Base-by-base conservation (phyloP, 1,140 invertebrate genomes). In the Penaeus japonicus region DNA sequence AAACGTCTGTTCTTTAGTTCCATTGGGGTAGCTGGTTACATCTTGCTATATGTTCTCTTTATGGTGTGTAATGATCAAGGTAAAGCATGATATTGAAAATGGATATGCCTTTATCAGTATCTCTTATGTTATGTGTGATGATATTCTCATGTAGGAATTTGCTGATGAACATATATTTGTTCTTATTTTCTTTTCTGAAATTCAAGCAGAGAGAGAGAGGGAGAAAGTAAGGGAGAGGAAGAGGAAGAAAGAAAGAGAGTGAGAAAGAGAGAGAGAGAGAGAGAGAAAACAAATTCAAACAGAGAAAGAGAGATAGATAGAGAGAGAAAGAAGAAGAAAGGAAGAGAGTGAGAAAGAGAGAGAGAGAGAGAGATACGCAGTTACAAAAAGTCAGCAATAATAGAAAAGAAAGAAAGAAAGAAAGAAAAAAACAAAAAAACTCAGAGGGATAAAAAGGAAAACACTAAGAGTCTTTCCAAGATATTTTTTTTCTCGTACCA, bases 261-360 rank as follows among this genome's bases (percentile, higher is more conserved):
- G 55, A 83, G 80, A 83, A 20, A 79, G 77, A 79, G 77, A 79
- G 77, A 79, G 77, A 79, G 77, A 79, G 54, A 81, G 15, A 81
- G 5, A 53, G 22, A 53, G 3, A 81, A 81, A 22, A 1, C 15
- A 59, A 22, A 59, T 15, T 17, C 15, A 59, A 22, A 59, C 15
- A 59, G 57, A 59, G 57, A 59, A 22, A 59, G 57, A 59, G 57
- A 59, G 57, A 59, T 15, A 59, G 57, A 59, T 15, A 59, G 57
- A 59, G 57, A 59, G 22, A 59, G 57, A 22, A 22, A 22, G 57
- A 22, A 27, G 73, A 77, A n/a, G 2, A n/a, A 30, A 27, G 20
- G 32, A 22, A 30, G 18, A 18, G 12, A 30, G 30, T 27, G 30
- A 30, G 4, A 30, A 77, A 77, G 32, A 77, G 32, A 4, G 73